These are phyloP conservation scores for Drosophila pseudoobscura DNA, from an alignment of 1,140 invertebrate genomes.

Conservation along the genomic window DNA sequence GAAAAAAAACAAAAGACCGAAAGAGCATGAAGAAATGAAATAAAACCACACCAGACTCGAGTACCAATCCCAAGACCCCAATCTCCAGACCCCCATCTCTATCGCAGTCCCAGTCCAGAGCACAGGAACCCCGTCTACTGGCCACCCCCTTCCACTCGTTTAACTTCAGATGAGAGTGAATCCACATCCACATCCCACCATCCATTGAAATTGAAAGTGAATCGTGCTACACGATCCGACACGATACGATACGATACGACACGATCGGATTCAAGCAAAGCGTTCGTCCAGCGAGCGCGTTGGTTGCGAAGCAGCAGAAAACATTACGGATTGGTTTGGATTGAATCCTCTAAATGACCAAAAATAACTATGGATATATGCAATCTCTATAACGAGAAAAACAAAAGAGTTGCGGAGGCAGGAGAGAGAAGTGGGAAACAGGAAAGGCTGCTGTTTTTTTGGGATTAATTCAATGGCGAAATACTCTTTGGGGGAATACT, in stretches of 20 bases:
- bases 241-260: conserved; percentile 24
- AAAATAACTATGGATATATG: conserved; percentile 32
- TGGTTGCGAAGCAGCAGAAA: conserved; percentile 27
- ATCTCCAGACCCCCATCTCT: conserved; percentile 51
- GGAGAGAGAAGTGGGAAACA: neutral
- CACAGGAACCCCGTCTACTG: conserved; percentile 6
- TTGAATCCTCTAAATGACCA: conserved; percentile 66
- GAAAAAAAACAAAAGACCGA: conserved; percentile 52
- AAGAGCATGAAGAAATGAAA: conserved; percentile 78
- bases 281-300: conserved; percentile 40
- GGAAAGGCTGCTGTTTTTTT: conserved; percentile 11
- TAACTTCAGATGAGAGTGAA: conserved; percentile 57
- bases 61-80: conserved; percentile 26
- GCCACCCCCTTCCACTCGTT: conserved; percentile 1
- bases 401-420: conserved; percentile 13
- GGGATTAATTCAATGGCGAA: conserved; percentile 6
- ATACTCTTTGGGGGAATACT: conserved; percentile 21
- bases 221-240: conserved; percentile 78
- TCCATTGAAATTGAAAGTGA: conserved; percentile 78
- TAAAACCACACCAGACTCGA: conserved; percentile 53
- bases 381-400: conserved; percentile 37
- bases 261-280: conserved; percentile 31
- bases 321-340: conserved; percentile 19
- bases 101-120: conserved; percentile 53
- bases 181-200: conserved; percentile 32